These are phyloP conservation scores for Rhineura floridana DNA, from an alignment of 2,113 vertebrate species.

Conservation along the genomic window DNA sequence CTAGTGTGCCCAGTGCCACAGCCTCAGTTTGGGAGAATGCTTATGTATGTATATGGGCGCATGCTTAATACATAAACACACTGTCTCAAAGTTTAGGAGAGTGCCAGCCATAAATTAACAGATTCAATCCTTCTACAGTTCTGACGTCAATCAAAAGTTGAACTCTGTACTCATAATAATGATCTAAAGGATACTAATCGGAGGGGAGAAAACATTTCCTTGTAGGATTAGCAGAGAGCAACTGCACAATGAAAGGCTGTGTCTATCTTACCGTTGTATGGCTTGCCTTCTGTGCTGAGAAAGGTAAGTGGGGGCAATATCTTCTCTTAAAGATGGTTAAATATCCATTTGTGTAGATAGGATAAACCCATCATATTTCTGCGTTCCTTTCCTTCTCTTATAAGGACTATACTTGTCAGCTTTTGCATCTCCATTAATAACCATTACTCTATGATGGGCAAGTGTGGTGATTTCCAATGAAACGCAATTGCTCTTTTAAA, in stretches of 20 bases:
- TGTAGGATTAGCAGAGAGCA: slow-evolving; percentile 33
- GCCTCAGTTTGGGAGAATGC: background rate
- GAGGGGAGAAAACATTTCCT: slow-evolving; percentile 57
- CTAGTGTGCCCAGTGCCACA: too few relatives aligned
- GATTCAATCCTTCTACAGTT: slow-evolving; percentile 33
- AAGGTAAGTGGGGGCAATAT: slow-evolving; percentile 75
- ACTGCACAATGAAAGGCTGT: slow-evolving; percentile 63
- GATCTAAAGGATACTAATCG: slow-evolving; percentile 56
- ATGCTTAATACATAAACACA: too few relatives aligned
- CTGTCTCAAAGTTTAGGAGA: slow-evolving; percentile 25
- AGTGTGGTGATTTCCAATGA: background rate
- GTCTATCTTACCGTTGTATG: background rate
- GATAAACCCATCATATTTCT: background rate
- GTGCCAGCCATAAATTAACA: slow-evolving; percentile 2
- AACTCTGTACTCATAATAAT: slow-evolving; percentile 66
- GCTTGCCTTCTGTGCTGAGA: background rate
- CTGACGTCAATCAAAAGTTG: slow-evolving; percentile 73
- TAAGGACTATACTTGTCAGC: background rate
- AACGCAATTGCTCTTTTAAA: background rate
- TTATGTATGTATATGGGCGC: too few relatives aligned
- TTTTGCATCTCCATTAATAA: background rate
- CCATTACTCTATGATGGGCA: background rate
- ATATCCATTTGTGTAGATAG: background rate
- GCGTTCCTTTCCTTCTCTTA: background rate
- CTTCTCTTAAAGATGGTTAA: slow-evolving; percentile 41